A percentile compares a stretch with the other conserved stretches of the same genome.
Conservation (phyloP, 1,140 invertebrate genomes). For the Meteorus sp. region DNA sequence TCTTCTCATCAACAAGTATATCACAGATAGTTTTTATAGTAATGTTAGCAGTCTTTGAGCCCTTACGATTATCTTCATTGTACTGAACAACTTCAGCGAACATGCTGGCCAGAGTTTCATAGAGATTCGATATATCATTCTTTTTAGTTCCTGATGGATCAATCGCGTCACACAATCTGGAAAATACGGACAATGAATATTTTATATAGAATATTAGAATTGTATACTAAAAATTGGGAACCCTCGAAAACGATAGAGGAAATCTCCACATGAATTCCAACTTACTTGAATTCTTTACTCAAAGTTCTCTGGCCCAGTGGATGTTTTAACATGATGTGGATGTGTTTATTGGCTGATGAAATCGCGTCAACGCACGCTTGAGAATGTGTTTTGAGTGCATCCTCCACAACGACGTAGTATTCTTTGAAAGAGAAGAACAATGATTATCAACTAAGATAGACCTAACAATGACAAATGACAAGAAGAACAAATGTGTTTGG, state of each 20-base stretch:
- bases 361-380: conserved; percentile 67
- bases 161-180: conserved; percentile 77
- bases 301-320: conserved; percentile 64
- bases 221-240: no score
- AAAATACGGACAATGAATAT: no score
- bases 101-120: conserved; percentile 78
- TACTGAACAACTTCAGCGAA: conserved; percentile 90
- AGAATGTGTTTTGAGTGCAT: conserved; percentile 66
- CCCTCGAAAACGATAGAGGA: no score
- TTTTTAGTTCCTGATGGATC: conserved; percentile 60
- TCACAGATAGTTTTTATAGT: conserved; percentile 81
- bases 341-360: conserved; percentile 65
- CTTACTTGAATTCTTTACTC: conserved; percentile 71
- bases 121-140: conserved; percentile 80
- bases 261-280: conserved; percentile 22
- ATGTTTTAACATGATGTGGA: conserved; percentile 67
- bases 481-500: no score
- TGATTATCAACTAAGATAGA: no score
- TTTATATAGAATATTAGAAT: no score
- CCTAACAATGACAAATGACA: no score
- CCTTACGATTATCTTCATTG: conserved; percentile 88
- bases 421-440: no score
- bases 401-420: conserved; percentile 74
- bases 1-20: conserved; percentile 69
- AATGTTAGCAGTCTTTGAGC: conserved; percentile 65